These are phyloP conservation scores for Lapara coniferarum DNA, from an alignment of 2,888 invertebrate genomes.

Conservation along the genomic window DNA sequence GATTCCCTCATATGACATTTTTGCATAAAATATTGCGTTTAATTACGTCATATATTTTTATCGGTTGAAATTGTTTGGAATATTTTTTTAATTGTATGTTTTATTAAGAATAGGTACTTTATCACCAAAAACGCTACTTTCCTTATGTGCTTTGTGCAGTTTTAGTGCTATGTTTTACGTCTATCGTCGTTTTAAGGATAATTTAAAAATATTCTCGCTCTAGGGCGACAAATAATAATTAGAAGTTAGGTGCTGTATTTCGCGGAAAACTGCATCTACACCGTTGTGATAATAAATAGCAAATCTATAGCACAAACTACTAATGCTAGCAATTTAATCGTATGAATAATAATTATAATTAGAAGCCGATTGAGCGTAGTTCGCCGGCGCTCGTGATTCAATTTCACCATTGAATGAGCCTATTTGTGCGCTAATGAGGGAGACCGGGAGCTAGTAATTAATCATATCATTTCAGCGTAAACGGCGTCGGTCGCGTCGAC, in stretches of 20 bases:
- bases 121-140: no score
- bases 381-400: slow-evolving; percentile 69
- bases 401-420: slow-evolving; percentile 79
- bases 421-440: slow-evolving; percentile 81
- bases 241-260: neutral
- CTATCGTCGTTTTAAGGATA: neutral
- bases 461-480: slow-evolving; percentile 82
- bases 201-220: neutral
- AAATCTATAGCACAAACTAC: slow-evolving; percentile 4
- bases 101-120: no score
- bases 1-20: slow-evolving; percentile 9
- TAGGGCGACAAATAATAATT: neutral
- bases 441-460: slow-evolving; percentile 74
- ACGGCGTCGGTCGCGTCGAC: slow-evolving; percentile 66
- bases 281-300: slow-evolving; percentile 25
- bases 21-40: neutral
- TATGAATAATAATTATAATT: slow-evolving; percentile 76
- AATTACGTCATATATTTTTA: neutral
- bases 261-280: neutral
- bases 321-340: slow-evolving; percentile 47
- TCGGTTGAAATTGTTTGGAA: neutral
- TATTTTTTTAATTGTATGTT: neutral
- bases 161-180: neutral
- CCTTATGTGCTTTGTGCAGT: no score
- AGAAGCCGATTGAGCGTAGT: slow-evolving; percentile 69